These are phyloP conservation scores for Fundulus diaphanus DNA, from an alignment of 2,797 vertebrate species.

Conservation along the genomic window DNA sequence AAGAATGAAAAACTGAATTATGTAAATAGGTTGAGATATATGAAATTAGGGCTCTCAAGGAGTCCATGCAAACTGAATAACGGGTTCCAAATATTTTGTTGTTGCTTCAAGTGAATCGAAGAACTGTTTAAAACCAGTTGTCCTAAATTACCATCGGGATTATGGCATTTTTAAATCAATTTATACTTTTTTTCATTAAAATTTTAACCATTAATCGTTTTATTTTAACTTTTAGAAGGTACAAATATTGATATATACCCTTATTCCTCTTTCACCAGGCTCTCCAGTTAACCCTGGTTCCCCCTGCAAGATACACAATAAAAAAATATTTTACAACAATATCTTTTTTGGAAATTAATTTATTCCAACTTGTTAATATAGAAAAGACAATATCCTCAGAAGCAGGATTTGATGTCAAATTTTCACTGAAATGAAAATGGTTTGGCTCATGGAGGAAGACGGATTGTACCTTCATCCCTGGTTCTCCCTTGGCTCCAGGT, in stretches of 20 bases:
- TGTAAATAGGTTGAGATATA: neutral
- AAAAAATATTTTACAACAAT: neutral
- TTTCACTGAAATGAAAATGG: neutral
- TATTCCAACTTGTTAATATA: neutral
- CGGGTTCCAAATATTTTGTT: neutral
- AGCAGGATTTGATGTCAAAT: neutral
- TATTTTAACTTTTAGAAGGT: neutral
- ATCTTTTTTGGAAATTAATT: neutral
- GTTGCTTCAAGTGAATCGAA: neutral
- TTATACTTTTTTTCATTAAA: neutral
- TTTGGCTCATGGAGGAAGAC: neutral
- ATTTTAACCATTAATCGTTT: neutral
- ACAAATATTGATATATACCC: constrained; percentile 68
- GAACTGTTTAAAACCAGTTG: neutral
- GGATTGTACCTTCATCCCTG: constrained; percentile 65
- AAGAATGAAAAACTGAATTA: neutral
- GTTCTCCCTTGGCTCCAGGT: constrained; percentile 74
- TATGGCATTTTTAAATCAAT: neutral
- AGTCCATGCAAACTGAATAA: neutral
- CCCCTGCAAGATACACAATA: constrained; percentile 77
- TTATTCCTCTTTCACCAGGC: constrained; percentile 85
- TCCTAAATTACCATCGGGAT: neutral
- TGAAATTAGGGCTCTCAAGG: neutral
- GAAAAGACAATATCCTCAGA: neutral
- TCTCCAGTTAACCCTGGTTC: constrained; percentile 83